Percentiles rank a stretch among this genome's conserved stretches.
These are phyloP conservation scores for Triops cancriformis DNA, from an alignment of 1,140 invertebrate genomes.

Conservation along the genomic window DNA sequence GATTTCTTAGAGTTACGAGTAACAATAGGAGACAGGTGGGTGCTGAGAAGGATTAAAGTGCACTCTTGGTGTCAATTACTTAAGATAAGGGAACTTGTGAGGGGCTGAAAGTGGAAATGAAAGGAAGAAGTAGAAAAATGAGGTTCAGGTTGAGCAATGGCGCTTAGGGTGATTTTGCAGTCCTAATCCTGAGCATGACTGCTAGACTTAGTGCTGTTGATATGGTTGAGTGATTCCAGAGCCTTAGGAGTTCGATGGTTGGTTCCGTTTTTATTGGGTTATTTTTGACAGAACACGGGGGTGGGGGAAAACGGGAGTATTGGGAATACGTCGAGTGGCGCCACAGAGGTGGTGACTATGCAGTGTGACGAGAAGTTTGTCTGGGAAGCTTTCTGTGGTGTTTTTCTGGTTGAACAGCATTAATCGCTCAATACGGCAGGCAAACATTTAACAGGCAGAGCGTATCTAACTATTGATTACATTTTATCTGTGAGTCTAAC, in stretches of 20 bases:
- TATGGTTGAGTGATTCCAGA: neutral
- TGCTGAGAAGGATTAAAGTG: neutral
- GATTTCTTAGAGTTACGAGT: too few species aligned
- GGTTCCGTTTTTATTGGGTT: conserved; percentile 1
- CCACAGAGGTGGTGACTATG: neutral
- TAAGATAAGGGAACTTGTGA: neutral
- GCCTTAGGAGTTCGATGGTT: neutral
- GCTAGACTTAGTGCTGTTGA: neutral
- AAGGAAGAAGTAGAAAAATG: neutral
- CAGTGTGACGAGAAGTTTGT: neutral
- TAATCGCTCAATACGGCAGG: neutral
- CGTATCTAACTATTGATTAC: too few species aligned
- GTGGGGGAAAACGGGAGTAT: neutral
- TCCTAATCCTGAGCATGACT: neutral
- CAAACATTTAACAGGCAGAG: too few species aligned
- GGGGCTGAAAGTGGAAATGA: neutral
- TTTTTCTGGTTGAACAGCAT: neutral
- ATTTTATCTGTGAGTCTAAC: too few species aligned
- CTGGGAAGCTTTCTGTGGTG: neutral
- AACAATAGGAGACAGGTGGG: too few species aligned
- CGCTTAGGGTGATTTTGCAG: conserved; percentile 3
- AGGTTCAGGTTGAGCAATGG: conserved; percentile 4
- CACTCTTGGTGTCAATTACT: neutral
- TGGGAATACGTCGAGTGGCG: neutral
- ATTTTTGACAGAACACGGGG: neutral